These are phyloP conservation scores for Myripristis murdjan DNA, from an alignment of 2,797 vertebrate genomes.

Conservation along the genomic window DNA sequence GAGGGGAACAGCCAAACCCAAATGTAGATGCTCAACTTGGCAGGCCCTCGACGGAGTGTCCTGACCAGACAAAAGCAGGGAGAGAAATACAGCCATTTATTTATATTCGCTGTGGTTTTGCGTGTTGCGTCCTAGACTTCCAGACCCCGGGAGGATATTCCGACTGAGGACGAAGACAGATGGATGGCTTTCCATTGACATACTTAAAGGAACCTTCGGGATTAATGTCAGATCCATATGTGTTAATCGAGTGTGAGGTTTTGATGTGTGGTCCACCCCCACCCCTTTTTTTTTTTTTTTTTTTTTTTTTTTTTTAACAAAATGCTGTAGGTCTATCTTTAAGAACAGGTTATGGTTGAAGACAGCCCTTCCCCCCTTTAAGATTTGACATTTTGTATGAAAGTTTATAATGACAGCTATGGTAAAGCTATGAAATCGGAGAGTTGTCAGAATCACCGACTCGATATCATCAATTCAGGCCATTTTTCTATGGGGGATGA, in stretches of 20 bases:
- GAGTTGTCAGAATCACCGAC: conserved; percentile 56
- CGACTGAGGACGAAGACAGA: conserved; percentile 82
- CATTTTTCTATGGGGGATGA: conserved; percentile 71
- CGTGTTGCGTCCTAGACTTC: conserved; percentile 85
- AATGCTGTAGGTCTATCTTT: conserved; percentile 57
- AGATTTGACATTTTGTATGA: conserved; percentile 48
- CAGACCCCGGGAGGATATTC: conserved; percentile 86
- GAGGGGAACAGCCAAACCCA: conserved; percentile 87
- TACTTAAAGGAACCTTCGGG: conserved; percentile 68
- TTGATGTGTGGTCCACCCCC: conserved; percentile 64
- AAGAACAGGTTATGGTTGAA: conserved; percentile 54
- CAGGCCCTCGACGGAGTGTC: conserved; percentile 75
- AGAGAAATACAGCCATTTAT: conserved; percentile 86
- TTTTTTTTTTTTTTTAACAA: conserved; percentile 26
- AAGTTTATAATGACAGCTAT: conserved; percentile 64
- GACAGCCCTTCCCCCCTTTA: conserved; percentile 45
- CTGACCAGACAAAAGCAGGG: conserved; percentile 84
- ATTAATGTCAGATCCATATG: conserved; percentile 83
- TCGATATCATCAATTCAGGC: conserved; percentile 45
- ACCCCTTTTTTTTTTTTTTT: background rate
- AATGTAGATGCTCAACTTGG: conserved; percentile 87
- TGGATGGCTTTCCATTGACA: conserved; percentile 80
- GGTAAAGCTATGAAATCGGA: conserved; percentile 66
- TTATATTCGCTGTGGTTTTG: conserved; percentile 87
- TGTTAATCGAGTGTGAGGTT: conserved; percentile 77